Conservation (phyloP, 2,113 vertebrate genomes). For the Collichthys lucidus region DNA sequence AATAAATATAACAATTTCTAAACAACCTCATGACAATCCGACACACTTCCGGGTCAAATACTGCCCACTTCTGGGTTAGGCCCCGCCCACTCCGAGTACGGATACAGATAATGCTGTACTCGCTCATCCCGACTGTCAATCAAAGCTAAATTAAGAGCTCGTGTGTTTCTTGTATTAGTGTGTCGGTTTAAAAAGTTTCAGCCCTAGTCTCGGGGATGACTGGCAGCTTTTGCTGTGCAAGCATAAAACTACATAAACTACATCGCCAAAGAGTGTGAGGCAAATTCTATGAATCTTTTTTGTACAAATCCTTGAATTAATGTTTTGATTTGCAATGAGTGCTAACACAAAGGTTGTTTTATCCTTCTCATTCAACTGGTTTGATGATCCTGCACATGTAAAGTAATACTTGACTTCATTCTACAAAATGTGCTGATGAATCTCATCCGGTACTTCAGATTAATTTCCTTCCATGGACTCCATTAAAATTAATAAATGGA, state of each 20-base stretch:
- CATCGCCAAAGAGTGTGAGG: background rate
- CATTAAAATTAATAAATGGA: slow-evolving; percentile 20
- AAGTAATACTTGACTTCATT: slow-evolving; percentile 24
- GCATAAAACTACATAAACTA: slow-evolving; percentile 23
- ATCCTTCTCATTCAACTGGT: slow-evolving; percentile 10
- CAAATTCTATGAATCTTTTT: slow-evolving; percentile 17
- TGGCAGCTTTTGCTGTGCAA: slow-evolving; percentile 21
- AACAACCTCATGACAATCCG: too few species aligned
- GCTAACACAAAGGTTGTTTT: slow-evolving; percentile 3
- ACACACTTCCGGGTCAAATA: too few species aligned
- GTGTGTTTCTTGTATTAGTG: slow-evolving; percentile 11
- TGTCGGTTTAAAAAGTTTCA: slow-evolving; percentile 35
- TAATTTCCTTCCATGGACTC: slow-evolving; percentile 8
- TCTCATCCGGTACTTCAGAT: background rate
- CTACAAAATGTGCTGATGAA: slow-evolving; percentile 36
- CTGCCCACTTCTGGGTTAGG: too few species aligned
- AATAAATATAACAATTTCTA: too few species aligned
- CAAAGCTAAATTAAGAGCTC: slow-evolving; percentile 3
- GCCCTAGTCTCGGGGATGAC: background rate
- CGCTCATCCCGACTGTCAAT: background rate
- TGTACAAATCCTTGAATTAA: slow-evolving; percentile 24
- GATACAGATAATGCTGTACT: too few species aligned
- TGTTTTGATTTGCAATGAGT: slow-evolving; percentile 27
- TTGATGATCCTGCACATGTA: slow-evolving; percentile 42
- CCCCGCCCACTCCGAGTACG: too few species aligned